Evolutionary conservation across 2,113 vertebrate genomes (phyloP), one percentile per base, ranked within the genome.

Genomic region (Odocoileus hemionus): DNA sequence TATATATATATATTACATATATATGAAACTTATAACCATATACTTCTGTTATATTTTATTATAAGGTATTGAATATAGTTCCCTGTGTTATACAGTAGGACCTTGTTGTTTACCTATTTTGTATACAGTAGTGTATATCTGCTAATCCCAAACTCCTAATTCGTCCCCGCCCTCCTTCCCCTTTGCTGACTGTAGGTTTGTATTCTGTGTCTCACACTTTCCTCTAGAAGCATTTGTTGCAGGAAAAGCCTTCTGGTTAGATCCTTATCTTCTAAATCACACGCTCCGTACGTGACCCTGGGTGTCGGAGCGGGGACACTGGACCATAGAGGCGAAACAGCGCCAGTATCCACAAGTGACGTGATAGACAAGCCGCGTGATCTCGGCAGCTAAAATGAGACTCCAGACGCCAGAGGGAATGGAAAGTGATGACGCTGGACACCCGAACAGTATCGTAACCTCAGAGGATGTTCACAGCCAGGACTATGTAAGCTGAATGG

Each of bases 371-470:
- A 21, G 43, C 95, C 90, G 0, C 30, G 4, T 97, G 96, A 97
- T 61, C 54, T 11, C 36, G 33, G 10, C 1, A 7, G 96, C 98
- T 97, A 96, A 98, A 96, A 89, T 17, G 94, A 88, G 95, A 87
- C 88, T 89, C 58, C 14, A 33, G 91, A 54, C 36, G 50, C 80
- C 6, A 23, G 64, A 91, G 78, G 92, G 80, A 94, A 88, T 90
- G 96, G 96, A 97, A 95, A 97, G 85, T 88, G 94, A 87, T 91
- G 97, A 96, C 10, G n/a, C 12, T 2, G 61, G 94, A 39, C 0
- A 1, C 76, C 90, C 17, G 92, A 54, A 57, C 1, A 3, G 45
- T 26, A 36, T 1, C 13, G 54, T 78, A 52, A 94, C 84, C 89
- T 92, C 94, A 74, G 90, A n/a, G 17, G 94, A 78, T 5, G 30